Base-by-base conservation (phyloP, 2,113 vertebrate genomes). In the Grallaria varia region DNA sequence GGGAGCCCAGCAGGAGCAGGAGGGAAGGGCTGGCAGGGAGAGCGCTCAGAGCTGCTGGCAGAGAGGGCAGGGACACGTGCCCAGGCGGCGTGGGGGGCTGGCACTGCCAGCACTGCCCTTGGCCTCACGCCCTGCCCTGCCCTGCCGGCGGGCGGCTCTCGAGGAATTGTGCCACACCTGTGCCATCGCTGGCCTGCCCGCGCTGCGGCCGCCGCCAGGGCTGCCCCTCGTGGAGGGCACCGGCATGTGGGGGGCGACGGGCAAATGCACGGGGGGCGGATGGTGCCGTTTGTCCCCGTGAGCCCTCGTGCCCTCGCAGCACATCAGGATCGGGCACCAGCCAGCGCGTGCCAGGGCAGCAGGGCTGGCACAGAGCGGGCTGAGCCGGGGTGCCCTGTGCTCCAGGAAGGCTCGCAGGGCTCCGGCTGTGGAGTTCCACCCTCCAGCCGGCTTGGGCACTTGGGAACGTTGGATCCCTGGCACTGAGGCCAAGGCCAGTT, bases 171-270 rank as follows among this genome's bases (percentile, higher is more conserved):
- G 0, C 19, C 33, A 2, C 63, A 44, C 83, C 87, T 37, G 86
- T 1, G 22, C 47, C 11, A 22, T 20, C 78, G 47, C 53, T 3
- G 13, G 8, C 45, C 69, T 28, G 91, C 80, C 22, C 1, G 35
- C 9, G 2, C 40, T 27, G n/a, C 55, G 16, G 35, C 59, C 59
- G 39, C 16, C 2, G 35, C 35, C 3, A 20, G 63, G 47, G 55
- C 73, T 63, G 55, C 74, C 4, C 9, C 0, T 12, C 3, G 1
- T 5, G 0, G 2, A 5, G 50, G n/a, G 7, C 6, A 4, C 1
- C n/a, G 20, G 24, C 8, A 5, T 0, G 1, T 7, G 60, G n/a
- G 28, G 7, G 19, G 1, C 1, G 1, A 13, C 4, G 63, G 73
- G 3, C 39, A 20, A 17, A 28, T 0, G 1, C 21, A 3, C 1